Evolutionary conservation across 2,888 invertebrate species (phyloP).

Genomic region (Drosophila birchii): DNA sequence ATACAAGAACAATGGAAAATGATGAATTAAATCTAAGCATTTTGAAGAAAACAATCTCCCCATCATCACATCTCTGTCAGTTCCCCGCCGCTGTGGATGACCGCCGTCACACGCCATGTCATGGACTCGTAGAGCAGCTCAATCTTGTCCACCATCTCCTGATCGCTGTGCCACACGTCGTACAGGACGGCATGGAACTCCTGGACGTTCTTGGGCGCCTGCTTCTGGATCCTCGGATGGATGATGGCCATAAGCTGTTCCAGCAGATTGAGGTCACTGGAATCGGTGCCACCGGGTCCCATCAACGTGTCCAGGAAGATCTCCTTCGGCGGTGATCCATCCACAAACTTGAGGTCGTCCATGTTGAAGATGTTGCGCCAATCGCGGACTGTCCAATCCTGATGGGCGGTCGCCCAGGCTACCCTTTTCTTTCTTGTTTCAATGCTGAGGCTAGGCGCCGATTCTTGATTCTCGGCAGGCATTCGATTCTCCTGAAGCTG

Average conservation of each 20-base stretch:
- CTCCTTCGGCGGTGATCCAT: slow-evolving; percentile 48
- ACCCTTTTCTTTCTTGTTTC: slow-evolving; percentile 34
- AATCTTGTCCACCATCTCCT: slow-evolving; percentile 56
- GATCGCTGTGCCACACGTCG: slow-evolving; percentile 69
- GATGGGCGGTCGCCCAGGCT: slow-evolving; percentile 62
- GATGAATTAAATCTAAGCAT: slow-evolving; percentile 7
- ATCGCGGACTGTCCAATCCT: slow-evolving; percentile 61
- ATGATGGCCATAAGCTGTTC: slow-evolving; percentile 67
- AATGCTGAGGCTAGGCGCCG: slow-evolving; percentile 11
- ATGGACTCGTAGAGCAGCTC: slow-evolving; percentile 64
- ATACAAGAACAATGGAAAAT: neutral
- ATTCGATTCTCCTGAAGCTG: slow-evolving; percentile 3
- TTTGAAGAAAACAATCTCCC: slow-evolving; percentile 4
- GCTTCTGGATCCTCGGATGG: slow-evolving; percentile 52
- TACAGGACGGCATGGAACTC: slow-evolving; percentile 62
- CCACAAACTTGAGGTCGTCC: slow-evolving; percentile 56
- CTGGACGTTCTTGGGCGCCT: slow-evolving; percentile 54
- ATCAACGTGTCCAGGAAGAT: slow-evolving; percentile 64
- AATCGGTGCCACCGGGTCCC: slow-evolving; percentile 52
- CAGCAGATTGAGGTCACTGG: slow-evolving; percentile 61
- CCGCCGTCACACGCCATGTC: slow-evolving; percentile 55
- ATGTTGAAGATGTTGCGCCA: slow-evolving; percentile 74
- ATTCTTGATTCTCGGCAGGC: neutral
- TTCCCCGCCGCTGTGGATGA: slow-evolving; percentile 54
- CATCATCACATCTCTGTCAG: slow-evolving; percentile 35